A percentile compares a stretch with the other conserved stretches of the same genome.
These are phyloP conservation scores for Atta cephalotes DNA, from an alignment of 1,140 invertebrate genomes.

Conservation along the genomic window DNA sequence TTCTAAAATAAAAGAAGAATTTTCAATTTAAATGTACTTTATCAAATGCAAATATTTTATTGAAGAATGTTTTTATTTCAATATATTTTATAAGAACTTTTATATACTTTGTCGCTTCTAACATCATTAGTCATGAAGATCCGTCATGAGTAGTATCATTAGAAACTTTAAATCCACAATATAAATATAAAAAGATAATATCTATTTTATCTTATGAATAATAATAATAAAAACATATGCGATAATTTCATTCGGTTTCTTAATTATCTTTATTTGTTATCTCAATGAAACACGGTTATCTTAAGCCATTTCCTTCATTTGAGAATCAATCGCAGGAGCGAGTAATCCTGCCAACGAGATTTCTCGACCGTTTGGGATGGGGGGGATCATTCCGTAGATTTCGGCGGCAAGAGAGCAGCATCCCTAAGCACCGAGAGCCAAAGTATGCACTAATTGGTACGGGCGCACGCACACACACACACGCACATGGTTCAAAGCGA, in stretches of 20 bases:
- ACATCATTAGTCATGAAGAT: too few species aligned
- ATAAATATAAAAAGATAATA: neutral
- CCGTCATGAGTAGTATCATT: too few species aligned
- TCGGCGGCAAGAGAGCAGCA: constrained; percentile 1
- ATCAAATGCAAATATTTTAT: too few species aligned
- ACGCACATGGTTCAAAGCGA: constrained; percentile 38
- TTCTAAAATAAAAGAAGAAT: too few species aligned
- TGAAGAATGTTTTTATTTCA: too few species aligned
- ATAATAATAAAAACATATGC: neutral
- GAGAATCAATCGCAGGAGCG: constrained; percentile 24
- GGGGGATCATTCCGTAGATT: constrained; percentile 47
- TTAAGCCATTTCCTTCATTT: neutral
- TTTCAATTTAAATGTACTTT: too few species aligned
- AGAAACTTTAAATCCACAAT: neutral
- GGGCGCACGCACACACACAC: constrained; percentile 49
- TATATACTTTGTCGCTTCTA: too few species aligned
- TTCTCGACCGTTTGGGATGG: constrained; percentile 32
- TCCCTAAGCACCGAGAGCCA: constrained; percentile 71
- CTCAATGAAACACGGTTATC: neutral
- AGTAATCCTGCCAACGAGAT: constrained; percentile 19
- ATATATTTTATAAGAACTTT: too few species aligned
- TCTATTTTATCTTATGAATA: neutral
- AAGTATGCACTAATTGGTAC: constrained; percentile 85
- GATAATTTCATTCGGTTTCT: neutral
- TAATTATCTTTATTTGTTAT: neutral